Evolutionary conservation across 2,113 vertebrate species (phyloP).

Genomic region (Halcyon malimbica): DNA sequence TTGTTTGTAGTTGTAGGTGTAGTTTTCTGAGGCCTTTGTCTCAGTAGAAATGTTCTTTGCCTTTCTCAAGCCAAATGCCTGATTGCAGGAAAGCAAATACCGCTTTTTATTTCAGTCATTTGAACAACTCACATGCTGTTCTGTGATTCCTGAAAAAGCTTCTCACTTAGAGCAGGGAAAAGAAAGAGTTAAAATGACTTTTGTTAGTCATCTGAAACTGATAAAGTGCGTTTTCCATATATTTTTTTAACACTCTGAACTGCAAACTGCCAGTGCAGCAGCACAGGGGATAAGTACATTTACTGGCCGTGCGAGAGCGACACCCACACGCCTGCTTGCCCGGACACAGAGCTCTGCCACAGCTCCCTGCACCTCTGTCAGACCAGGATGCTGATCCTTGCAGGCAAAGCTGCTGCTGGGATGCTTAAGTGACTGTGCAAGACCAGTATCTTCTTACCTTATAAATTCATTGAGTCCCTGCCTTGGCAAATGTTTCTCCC

Average conservation of each 20-base stretch:
- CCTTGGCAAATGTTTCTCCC: not conserved
- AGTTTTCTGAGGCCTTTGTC: not conserved
- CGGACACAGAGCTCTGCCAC: not conserved
- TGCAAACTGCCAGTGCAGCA: not conserved
- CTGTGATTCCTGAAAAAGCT: not conserved
- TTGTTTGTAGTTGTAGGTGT: not conserved
- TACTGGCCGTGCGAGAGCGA: not conserved
- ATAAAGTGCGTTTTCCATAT: not conserved
- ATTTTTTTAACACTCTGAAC: not conserved
- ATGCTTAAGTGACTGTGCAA: not conserved
- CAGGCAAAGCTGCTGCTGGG: not conserved
- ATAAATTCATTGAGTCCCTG: not conserved
- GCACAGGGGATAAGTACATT: not conserved
- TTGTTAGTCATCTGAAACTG: not conserved
- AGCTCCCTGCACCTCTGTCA: not conserved
- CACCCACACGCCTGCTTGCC: not conserved
- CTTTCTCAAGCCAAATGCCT: constrained; percentile 5
- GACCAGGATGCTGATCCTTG: not conserved
- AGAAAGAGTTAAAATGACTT: not conserved
- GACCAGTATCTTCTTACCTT: fast-evolving
- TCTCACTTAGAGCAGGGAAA: not conserved
- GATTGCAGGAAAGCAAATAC: constrained; percentile 17
- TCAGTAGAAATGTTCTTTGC: constrained; percentile 15
- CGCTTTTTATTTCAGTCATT: not conserved
- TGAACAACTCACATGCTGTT: not conserved